A percentile compares a stretch with the other conserved stretches of the same genome.
phyloP scores from a whole-genome alignment of 2,797 vertebrate species.

The Chloroceryle amazona region DNA sequence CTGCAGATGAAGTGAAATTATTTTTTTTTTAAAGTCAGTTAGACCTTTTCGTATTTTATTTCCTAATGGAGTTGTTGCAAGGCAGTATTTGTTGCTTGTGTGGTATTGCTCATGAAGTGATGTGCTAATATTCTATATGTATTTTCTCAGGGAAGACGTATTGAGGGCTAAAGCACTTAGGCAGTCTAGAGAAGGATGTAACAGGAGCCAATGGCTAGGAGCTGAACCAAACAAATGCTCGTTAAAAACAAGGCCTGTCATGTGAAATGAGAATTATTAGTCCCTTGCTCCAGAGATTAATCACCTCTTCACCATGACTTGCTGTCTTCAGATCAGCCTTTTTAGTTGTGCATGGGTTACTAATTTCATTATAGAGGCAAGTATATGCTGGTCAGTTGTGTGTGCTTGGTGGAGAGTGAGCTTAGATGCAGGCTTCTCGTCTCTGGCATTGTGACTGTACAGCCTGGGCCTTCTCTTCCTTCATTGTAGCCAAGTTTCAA shows the following conservation, averaged over 20 bases:
- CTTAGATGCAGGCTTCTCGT: background rate
- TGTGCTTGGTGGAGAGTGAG: background rate
- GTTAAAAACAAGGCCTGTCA: background rate
- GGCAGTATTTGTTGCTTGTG: background rate
- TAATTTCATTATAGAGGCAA: background rate
- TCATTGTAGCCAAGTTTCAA: background rate
- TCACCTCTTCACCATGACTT: background rate
- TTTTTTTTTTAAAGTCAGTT: background rate
- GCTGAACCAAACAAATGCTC: background rate
- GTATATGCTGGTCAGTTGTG: background rate
- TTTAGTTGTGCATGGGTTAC: rapidly evolving
- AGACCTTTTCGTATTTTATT: background rate
- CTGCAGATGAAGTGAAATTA: background rate
- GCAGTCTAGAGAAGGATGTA: background rate
- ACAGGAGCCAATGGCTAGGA: background rate
- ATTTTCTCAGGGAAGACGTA: background rate
- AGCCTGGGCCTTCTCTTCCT: background rate
- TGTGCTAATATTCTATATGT: background rate
- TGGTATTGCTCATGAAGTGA: background rate
- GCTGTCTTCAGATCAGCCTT: background rate
- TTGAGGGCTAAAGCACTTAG: background rate
- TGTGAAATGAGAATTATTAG: background rate
- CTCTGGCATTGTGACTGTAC: background rate
- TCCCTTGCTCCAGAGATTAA: background rate
- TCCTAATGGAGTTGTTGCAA: background rate